Evolutionary conservation across 1,140 invertebrate genomes (phyloP), one percentile per base, ranked within the genome.

Genomic region (Lepeophtheirus salmonis): DNA sequence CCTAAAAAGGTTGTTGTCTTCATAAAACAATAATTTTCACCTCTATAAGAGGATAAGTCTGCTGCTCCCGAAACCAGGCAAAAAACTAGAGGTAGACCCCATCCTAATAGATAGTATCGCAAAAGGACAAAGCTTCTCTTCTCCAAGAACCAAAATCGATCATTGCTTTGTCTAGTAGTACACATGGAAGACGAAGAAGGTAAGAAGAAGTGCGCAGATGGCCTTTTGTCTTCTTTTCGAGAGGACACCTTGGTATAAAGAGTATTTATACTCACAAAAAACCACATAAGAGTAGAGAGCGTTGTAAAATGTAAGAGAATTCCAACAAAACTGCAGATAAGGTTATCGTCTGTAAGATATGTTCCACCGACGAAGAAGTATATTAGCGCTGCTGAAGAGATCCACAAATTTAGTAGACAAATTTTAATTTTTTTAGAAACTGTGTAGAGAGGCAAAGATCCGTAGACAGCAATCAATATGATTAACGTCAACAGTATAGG

Each of bases 271-370:
- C 55, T 41, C 14, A 57, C 26, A 17, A 57, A 17, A 21, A 57
- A 23, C 55, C 55, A 57, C 3, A 57, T 57, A 21, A 57, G 26
- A 17, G 16, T 57, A 25, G 23, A 57, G 17, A 57, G 22, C 16
- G 26, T 57, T 21, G 26, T 21, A n/a, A 23, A 41, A 48, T 57
- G 55, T 2, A 30, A 21, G 25, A 41, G 16, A 17, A 57, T 50
- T 12, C 55, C 55, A 10, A 57, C 16, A 21, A 57, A 2, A 4
- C 4, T 17, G n/a, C 55, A 57, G 25, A 25, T 41, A 17, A 57
- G 23, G 13, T 57, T 14, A 17, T 57, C 23, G 14, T 57, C 22
- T 20, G 55, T 57, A 3, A 23, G 55, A 17, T 57, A 21, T 3
- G 17, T 41, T 2, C 55, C 55, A 16, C 16, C 26, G 13, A 30